Conservation (phyloP, 2,113 vertebrate species). For the Entomyzon cyanotis region DNA sequence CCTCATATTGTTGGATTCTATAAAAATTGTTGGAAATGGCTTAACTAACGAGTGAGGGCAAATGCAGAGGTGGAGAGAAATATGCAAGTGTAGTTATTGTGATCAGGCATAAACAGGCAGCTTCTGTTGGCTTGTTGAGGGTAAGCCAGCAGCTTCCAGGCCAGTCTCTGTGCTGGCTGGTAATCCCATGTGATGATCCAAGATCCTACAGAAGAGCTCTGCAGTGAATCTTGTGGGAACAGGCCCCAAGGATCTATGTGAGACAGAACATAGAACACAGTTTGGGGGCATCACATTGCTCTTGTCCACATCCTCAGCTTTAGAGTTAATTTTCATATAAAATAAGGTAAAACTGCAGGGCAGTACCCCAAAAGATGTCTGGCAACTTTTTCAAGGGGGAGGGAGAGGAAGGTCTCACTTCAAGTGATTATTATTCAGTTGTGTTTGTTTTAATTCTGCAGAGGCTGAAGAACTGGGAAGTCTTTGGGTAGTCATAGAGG, state of each 20-base stretch:
- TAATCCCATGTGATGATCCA: not conserved
- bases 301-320: not conserved
- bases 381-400: not conserved
- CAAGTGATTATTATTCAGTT: not conserved
- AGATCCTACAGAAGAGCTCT: not conserved
- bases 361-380: not conserved
- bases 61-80: not conserved
- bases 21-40: not conserved
- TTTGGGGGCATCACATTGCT: not conserved
- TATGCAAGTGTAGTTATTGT: not conserved
- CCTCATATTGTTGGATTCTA: accelerated
- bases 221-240: not conserved
- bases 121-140: not conserved
- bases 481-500: not conserved
- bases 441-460: not conserved
- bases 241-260: not conserved
- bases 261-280: not conserved
- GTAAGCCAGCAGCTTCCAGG: not conserved
- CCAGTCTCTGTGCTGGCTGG: not conserved
- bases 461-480: not conserved
- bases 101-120: not conserved
- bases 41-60: not conserved
- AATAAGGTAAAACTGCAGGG: not conserved
- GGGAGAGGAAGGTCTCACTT: not conserved
- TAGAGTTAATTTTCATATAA: not conserved